Percentiles rank a stretch among this genome's conserved stretches.
Evolutionary conservation across 2,888 invertebrate species (phyloP).

Genomic region (Sisyra terminalis): DNA sequence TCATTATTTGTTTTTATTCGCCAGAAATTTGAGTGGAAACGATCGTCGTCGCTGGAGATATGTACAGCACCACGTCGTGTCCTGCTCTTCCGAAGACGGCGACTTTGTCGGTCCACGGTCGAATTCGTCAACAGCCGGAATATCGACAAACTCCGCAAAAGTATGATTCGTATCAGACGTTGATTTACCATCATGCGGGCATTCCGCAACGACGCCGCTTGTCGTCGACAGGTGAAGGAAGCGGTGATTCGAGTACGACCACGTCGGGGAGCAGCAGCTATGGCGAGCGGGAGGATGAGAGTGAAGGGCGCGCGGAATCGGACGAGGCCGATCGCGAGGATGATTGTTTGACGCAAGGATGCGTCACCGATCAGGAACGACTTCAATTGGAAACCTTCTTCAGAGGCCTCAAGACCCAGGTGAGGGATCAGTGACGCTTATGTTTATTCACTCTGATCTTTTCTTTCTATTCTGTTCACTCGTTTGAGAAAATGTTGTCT

Average conservation of each 20-base stretch:
- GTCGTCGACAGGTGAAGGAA: constrained; percentile 42
- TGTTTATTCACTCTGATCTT: no score
- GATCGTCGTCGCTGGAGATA: background rate
- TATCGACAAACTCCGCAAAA: constrained; percentile 19
- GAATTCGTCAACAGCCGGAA: constrained; percentile 5
- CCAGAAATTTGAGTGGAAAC: background rate
- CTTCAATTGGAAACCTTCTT: constrained; percentile 57
- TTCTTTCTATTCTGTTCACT: no score
- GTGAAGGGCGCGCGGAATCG: constrained; percentile 32
- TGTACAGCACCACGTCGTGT: constrained; percentile 6
- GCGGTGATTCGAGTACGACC: constrained; percentile 29
- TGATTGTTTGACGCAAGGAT: constrained; percentile 25
- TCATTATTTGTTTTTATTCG: background rate
- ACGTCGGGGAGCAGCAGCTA: constrained; percentile 31
- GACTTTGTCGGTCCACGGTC: constrained; percentile 8
- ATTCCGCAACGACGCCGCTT: constrained; percentile 29
- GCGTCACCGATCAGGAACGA: constrained; percentile 43
- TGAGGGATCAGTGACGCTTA: no score
- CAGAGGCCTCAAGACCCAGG: constrained; percentile 59
- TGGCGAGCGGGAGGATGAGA: constrained; percentile 34
- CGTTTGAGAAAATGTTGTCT: no score
- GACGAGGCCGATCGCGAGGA: constrained; percentile 27
- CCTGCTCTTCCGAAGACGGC: constrained; percentile 6
- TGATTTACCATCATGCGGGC: constrained; percentile 16
- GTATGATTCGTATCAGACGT: constrained; percentile 24